Conservation (phyloP, 2,888 invertebrate genomes). For the Lycocerus yunnanus region DNA sequence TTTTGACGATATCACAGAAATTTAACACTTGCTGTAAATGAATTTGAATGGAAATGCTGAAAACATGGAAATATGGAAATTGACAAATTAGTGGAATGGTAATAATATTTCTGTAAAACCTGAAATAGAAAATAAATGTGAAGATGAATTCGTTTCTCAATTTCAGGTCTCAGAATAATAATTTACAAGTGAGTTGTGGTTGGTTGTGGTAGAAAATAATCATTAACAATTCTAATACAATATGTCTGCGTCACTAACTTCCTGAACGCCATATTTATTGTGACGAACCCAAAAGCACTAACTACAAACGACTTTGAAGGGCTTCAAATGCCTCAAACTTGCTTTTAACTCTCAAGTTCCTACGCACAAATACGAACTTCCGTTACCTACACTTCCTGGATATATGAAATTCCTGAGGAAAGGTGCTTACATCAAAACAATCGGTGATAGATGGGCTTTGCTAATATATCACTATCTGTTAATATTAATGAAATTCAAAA, state of each 20-base stretch:
- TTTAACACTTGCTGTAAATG: not conserved
- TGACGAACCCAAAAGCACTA: constrained; percentile 35
- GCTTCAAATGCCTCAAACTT: constrained; percentile 14
- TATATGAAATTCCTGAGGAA: constrained; percentile 17
- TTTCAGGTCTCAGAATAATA: constrained; percentile 39
- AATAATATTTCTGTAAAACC: not conserved
- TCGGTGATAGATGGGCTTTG: constrained; percentile 8
- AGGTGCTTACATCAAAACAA: constrained; percentile 16
- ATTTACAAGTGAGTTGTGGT: constrained; percentile 39
- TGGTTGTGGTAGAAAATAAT: constrained; percentile 43
- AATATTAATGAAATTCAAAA: not conserved
- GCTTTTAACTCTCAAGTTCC: constrained; percentile 9
- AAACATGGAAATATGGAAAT: not conserved
- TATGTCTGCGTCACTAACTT: constrained; percentile 45
- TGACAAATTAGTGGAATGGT: not conserved
- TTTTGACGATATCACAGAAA: not conserved
- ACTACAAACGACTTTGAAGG: constrained; percentile 30
- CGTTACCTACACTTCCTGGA: constrained; percentile 16
- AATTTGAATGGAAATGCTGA: not conserved
- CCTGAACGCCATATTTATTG: constrained; percentile 39
- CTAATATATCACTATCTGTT: not conserved
- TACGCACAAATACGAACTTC: constrained; percentile 21
- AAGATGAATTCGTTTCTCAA: constrained; percentile 21
- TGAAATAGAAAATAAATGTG: constrained; percentile 14
- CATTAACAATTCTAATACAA: constrained; percentile 45